These are phyloP conservation scores for Sebastes baramenuke DNA, from an alignment of 2,797 vertebrate species.

Conservation along the genomic window DNA sequence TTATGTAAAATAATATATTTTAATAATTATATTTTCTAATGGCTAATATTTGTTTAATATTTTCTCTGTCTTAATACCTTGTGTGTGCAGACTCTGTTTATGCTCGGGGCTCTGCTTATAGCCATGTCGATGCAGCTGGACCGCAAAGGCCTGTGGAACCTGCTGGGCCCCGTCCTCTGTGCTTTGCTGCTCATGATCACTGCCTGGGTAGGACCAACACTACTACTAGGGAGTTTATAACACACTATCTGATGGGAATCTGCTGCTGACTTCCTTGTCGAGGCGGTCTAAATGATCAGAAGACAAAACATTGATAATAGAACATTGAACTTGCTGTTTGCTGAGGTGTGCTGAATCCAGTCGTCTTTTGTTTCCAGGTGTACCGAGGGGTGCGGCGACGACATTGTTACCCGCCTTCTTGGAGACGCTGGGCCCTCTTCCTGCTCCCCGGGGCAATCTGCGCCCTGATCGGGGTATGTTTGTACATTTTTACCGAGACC, in stretches of 20 bases:
- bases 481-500: constrained; percentile 92
- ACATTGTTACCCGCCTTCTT: constrained; percentile 91
- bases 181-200: constrained; percentile 74
- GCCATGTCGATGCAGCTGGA: constrained; percentile 97
- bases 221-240: background rate
- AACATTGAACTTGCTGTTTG: background rate
- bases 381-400: constrained; percentile 84
- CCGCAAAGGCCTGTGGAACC: constrained; percentile 94
- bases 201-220: constrained; percentile 73
- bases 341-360: background rate
- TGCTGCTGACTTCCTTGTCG: background rate
- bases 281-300: background rate
- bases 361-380: constrained; percentile 73
- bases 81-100: constrained; percentile 83
- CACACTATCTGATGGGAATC: background rate
- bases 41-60: background rate
- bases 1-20: too few relatives aligned
- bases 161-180: constrained; percentile 91
- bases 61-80: background rate
- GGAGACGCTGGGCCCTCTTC: constrained; percentile 93
- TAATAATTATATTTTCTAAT: too few relatives aligned
- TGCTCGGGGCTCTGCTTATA: constrained; percentile 90
- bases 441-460: constrained; percentile 89
- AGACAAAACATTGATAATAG: background rate
- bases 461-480: constrained; percentile 85